Evolutionary conservation across 2,888 invertebrate genomes (phyloP).

Genomic region (Heliconius ethilla): DNA sequence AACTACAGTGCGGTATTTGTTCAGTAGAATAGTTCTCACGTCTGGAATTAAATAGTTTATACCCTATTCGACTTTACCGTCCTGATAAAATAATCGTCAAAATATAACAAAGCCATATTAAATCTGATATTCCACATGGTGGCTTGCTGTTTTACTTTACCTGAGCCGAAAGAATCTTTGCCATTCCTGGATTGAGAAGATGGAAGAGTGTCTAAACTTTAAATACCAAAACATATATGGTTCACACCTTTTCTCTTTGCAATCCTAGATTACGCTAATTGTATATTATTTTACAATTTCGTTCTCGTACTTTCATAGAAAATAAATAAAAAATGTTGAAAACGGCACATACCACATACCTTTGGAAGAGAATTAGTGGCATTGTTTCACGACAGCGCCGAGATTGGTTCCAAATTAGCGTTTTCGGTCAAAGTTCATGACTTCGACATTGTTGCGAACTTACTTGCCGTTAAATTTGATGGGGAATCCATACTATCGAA

Average conservation of each 20-base stretch:
- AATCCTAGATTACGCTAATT: too few relatives aligned
- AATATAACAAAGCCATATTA: not conserved
- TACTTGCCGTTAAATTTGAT: slow-evolving; percentile 30
- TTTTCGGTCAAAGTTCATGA: slow-evolving; percentile 45
- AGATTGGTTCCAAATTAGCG: slow-evolving; percentile 45
- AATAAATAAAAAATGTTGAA: slow-evolving; percentile 12
- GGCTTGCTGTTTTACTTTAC: too few relatives aligned
- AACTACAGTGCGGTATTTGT: slow-evolving; percentile 44
- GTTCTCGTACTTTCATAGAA: too few relatives aligned
- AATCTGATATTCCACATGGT: too few relatives aligned
- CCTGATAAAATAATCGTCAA: not conserved
- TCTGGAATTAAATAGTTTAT: slow-evolving; percentile 39
- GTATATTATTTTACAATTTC: too few relatives aligned
- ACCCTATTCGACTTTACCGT: slow-evolving; percentile 27
- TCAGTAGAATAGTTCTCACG: slow-evolving; percentile 45
- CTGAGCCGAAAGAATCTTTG: too few relatives aligned
- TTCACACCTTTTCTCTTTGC: too few relatives aligned
- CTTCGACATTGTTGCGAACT: slow-evolving; percentile 36
- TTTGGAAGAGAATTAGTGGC: slow-evolving; percentile 37
- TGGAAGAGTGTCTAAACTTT: too few relatives aligned
- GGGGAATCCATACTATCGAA: slow-evolving; percentile 1
- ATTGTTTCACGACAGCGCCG: slow-evolving; percentile 44
- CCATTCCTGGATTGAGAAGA: too few relatives aligned
- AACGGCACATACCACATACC: slow-evolving; percentile 34
- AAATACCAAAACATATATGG: too few relatives aligned